Conservation (phyloP, 2,113 vertebrate species). For the Ceyx melanurus region DNA sequence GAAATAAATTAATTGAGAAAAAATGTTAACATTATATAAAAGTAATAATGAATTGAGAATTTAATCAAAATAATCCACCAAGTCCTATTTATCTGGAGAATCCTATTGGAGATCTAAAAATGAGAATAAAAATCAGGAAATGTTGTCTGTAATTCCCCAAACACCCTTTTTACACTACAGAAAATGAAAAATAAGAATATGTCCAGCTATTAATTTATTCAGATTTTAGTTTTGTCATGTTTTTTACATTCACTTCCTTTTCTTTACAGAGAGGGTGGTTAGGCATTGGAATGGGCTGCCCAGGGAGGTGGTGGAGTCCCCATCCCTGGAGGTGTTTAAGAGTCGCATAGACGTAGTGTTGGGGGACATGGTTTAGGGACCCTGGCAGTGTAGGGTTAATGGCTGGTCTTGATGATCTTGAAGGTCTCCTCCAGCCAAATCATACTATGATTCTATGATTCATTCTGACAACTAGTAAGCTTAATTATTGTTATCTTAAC, state of each 20-base stretch:
- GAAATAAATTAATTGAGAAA: neutral
- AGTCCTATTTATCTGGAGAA: neutral
- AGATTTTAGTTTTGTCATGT: neutral
- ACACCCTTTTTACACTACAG: neutral
- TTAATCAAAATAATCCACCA: neutral
- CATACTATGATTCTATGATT: too few species aligned
- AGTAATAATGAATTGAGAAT: neutral
- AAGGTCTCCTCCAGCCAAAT: too few species aligned
- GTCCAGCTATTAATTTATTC: neutral
- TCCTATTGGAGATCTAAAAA: neutral
- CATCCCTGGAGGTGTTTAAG: too few species aligned
- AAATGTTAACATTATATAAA: neutral
- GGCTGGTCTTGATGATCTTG: too few species aligned
- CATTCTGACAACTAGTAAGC: neutral
- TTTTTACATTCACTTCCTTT: neutral
- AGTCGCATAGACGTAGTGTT: too few species aligned
- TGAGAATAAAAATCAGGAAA: neutral
- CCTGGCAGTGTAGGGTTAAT: too few species aligned
- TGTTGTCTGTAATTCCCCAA: neutral
- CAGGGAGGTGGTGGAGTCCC: too few species aligned
- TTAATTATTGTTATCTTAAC: neutral
- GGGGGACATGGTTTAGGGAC: too few species aligned
- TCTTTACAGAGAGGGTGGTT: neutral
- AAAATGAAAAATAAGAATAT: neutral
- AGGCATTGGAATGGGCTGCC: too few species aligned